phyloP scores from a whole-genome alignment of 2,888 invertebrate genomes.

The Athetis lepigone region DNA sequence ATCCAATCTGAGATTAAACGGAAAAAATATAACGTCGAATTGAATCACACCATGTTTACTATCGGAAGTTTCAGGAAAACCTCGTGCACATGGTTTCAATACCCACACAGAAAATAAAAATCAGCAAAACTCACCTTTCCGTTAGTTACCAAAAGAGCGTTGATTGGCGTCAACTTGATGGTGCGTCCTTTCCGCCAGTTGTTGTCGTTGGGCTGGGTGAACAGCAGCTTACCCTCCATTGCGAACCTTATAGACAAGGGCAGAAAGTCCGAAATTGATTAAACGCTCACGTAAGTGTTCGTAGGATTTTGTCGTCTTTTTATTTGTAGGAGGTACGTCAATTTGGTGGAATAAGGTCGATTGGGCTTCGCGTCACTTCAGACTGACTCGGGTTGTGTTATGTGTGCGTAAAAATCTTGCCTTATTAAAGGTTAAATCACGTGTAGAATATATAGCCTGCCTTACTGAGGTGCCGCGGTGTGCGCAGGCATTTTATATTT shows the following conservation, averaged over 20 bases:
- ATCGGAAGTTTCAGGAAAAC: slow-evolving; percentile 22
- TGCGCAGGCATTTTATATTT: slow-evolving; percentile 26
- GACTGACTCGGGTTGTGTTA: slow-evolving; percentile 44
- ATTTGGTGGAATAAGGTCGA: slow-evolving; percentile 61
- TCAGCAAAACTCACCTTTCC: slow-evolving; percentile 93
- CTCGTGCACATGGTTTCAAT: background rate
- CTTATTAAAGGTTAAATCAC: slow-evolving; percentile 47
- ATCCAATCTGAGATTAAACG: background rate
- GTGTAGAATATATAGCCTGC: slow-evolving; percentile 33
- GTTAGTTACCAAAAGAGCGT: slow-evolving; percentile 97
- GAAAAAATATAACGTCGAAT: background rate
- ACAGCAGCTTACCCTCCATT: slow-evolving; percentile 96
- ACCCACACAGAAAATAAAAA: slow-evolving; percentile 40
- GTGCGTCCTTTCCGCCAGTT: slow-evolving; percentile 97
- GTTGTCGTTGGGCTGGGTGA: slow-evolving; percentile 97
- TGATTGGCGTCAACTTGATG: slow-evolving; percentile 96
- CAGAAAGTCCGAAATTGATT: slow-evolving; percentile 59
- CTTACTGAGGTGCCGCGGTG: slow-evolving; percentile 15
- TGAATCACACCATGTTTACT: slow-evolving; percentile 2
- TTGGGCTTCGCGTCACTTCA: slow-evolving; percentile 53
- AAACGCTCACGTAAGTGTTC: slow-evolving; percentile 20
- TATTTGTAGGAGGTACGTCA: slow-evolving; percentile 54
- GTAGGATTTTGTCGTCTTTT: slow-evolving; percentile 50
- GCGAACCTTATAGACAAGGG: slow-evolving; percentile 91
- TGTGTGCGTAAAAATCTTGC: slow-evolving; percentile 45